Evolutionary conservation across 2,797 vertebrate species (phyloP).

Genomic region (Adelosebastes latens): DNA sequence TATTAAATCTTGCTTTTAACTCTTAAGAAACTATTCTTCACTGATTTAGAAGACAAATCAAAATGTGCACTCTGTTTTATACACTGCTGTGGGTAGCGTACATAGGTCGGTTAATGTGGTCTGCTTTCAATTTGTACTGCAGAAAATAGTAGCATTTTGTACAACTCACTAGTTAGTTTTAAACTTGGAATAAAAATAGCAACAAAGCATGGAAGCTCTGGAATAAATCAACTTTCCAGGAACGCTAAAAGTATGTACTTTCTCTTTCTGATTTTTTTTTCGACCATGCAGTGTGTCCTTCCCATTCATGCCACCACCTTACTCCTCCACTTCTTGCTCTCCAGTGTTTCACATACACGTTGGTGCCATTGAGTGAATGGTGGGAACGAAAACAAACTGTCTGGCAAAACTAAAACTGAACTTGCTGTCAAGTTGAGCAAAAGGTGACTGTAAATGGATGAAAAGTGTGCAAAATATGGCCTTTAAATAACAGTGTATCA

Average conservation of each 20-base stretch:
- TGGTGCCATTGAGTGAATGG: constrained; percentile 35
- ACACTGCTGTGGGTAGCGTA: not conserved
- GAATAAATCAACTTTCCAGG: not conserved
- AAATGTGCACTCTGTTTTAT: not conserved
- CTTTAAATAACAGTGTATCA: constrained; percentile 49
- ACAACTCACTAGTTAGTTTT: not conserved
- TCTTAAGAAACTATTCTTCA: not conserved
- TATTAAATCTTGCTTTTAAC: not conserved
- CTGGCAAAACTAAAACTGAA: constrained; percentile 35
- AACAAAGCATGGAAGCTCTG: not conserved
- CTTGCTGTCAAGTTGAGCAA: constrained; percentile 43
- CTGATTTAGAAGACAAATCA: not conserved
- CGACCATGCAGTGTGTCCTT: not conserved
- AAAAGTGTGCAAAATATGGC: constrained; percentile 48
- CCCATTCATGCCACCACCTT: not conserved
- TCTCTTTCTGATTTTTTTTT: not conserved
- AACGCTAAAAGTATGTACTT: not conserved
- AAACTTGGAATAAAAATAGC: not conserved
- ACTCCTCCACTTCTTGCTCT: constrained; percentile 25
- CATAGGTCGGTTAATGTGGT: not conserved
- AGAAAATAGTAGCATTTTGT: not conserved
- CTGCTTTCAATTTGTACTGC: not conserved
- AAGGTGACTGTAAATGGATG: constrained; percentile 56
- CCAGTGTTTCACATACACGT: constrained; percentile 33
- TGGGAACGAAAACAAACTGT: constrained; percentile 37